These are phyloP conservation scores for Benthosema pterotum DNA, from an alignment of 2,797 vertebrate species.

Conservation along the genomic window DNA sequence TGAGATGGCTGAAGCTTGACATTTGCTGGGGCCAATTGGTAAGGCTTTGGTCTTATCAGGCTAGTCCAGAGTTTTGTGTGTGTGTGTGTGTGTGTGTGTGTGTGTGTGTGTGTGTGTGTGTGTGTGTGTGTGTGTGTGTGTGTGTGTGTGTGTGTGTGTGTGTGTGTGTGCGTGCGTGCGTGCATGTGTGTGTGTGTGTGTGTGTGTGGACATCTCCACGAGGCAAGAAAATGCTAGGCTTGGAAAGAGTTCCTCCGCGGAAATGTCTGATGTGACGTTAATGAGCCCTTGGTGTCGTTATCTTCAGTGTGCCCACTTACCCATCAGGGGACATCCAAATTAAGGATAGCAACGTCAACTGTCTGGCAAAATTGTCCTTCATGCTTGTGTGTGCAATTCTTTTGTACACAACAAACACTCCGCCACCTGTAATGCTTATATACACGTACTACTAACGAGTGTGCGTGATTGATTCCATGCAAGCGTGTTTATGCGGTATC, in stretches of 20 bases:
- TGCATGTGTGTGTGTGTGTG: slow-evolving; percentile 22
- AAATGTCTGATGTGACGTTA: slow-evolving; percentile 66
- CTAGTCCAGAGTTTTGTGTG: slow-evolving; percentile 44
- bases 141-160: slow-evolving; percentile 27
- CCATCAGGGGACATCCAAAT: slow-evolving; percentile 65
- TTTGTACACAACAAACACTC: slow-evolving; percentile 20
- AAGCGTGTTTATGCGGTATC: too few relatives aligned
- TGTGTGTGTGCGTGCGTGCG: slow-evolving; percentile 25
- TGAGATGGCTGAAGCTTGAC: slow-evolving; percentile 60
- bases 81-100: slow-evolving; percentile 10
- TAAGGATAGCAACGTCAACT: slow-evolving; percentile 57
- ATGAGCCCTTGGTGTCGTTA: slow-evolving; percentile 68
- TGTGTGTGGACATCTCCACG: slow-evolving; percentile 11
- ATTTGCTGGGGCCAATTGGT: slow-evolving; percentile 70
- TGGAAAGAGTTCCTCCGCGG: slow-evolving; percentile 33
- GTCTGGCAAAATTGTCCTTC: slow-evolving; percentile 58
- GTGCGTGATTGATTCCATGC: neutral
- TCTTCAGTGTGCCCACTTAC: slow-evolving; percentile 63
- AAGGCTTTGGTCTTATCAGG: slow-evolving; percentile 66
- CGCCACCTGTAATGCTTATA: slow-evolving; percentile 36
- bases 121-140: slow-evolving; percentile 20
- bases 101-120: slow-evolving; percentile 10
- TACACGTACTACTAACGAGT: slow-evolving; percentile 9
- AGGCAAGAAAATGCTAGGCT: slow-evolving; percentile 38
- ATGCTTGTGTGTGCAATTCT: slow-evolving; percentile 28